phyloP scores from a whole-genome alignment of 2,797 vertebrate genomes.

The Avahi laniger region DNA sequence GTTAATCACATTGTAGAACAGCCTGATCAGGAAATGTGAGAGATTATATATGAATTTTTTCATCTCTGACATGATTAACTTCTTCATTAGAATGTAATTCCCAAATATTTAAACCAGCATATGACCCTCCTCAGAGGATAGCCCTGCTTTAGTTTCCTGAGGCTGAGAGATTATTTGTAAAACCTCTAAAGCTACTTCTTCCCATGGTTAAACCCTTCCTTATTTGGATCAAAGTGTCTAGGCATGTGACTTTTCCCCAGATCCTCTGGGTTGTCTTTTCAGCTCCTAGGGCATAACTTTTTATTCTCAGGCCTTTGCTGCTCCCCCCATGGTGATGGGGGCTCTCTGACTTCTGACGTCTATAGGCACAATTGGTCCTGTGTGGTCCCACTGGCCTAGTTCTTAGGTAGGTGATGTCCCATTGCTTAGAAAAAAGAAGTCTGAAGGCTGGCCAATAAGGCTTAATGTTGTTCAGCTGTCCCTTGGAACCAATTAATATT shows the following conservation, averaged over 20 bases:
- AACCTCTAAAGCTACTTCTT: neutral
- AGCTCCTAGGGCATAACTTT: neutral
- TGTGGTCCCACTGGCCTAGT: neutral
- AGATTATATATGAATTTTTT: constrained; percentile 16
- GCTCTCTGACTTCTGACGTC: neutral
- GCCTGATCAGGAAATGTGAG: constrained; percentile 70
- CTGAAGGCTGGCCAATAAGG: neutral
- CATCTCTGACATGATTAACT: constrained; percentile 17
- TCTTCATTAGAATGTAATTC: neutral
- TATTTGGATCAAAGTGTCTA: neutral
- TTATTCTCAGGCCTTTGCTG: neutral
- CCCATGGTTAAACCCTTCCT: neutral
- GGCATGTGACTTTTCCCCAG: neutral
- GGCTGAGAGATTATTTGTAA: constrained; percentile 20
- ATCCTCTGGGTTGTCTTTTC: neutral
- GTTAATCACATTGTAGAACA: constrained; percentile 79
- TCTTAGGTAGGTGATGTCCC: neutral
- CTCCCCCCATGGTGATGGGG: neutral
- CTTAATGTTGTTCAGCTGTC: neutral
- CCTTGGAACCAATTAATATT: neutral
- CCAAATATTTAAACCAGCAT: constrained; percentile 28
- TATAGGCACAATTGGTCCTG: neutral
- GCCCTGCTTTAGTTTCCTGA: neutral
- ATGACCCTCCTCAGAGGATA: constrained; percentile 24
- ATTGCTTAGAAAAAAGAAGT: neutral